phyloP scores from a whole-genome alignment of 2,113 vertebrate genomes.

The Gopherus evgoodei region DNA sequence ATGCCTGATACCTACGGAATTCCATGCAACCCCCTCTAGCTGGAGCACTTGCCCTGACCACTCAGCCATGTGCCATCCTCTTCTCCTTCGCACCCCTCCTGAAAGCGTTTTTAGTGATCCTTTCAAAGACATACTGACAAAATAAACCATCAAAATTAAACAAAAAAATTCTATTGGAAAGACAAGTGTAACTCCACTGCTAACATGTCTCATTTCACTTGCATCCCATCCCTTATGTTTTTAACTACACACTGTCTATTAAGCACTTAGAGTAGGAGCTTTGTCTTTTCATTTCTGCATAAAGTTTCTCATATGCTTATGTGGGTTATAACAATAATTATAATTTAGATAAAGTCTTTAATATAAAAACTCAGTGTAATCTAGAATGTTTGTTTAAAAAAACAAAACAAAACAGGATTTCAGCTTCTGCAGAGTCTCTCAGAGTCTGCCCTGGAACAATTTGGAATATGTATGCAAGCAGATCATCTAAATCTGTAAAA shows the following conservation, averaged over 20 bases:
- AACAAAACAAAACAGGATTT: neutral
- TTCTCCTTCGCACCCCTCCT: neutral
- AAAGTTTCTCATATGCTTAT: neutral
- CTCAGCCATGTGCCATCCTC: neutral
- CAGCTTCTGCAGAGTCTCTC: neutral
- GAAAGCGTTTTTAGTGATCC: neutral
- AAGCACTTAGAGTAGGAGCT: neutral
- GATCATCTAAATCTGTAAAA: neutral
- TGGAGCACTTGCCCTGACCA: neutral
- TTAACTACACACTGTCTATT: neutral
- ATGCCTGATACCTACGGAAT: neutral
- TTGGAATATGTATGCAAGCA: neutral
- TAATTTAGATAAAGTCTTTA: neutral
- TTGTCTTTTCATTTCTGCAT: neutral
- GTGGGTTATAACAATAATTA: neutral
- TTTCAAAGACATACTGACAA: neutral
- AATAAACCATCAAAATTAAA: neutral
- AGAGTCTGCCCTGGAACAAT: neutral
- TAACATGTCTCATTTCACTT: neutral
- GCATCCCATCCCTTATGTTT: neutral
- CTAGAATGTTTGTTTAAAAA: too few species aligned
- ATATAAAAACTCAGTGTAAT: neutral
- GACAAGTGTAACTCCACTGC: neutral
- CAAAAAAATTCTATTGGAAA: neutral
- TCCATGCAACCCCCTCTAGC: neutral